These are phyloP conservation scores for Cetonia aurata DNA, from an alignment of 2,888 invertebrate species.

Conservation along the genomic window DNA sequence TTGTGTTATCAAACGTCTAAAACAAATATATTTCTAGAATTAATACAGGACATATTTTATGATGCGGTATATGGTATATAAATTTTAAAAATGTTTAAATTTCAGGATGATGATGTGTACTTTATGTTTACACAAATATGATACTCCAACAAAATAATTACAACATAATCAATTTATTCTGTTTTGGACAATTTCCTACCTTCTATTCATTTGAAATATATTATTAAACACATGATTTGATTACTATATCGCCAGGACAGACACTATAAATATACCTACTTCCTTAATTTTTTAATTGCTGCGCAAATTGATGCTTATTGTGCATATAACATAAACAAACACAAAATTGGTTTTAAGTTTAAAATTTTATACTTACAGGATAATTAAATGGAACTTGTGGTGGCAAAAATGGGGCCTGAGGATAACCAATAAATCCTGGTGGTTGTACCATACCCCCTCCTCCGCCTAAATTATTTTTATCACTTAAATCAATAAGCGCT, in stretches of 20 bases:
- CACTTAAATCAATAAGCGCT: constrained; percentile 76
- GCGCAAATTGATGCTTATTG: background rate
- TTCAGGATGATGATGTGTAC: no score
- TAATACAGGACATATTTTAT: background rate
- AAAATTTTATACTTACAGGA: constrained; percentile 66
- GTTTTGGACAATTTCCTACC: no score
- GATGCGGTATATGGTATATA: no score
- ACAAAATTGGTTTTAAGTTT: background rate
- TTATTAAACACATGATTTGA: no score
- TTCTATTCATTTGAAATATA: no score
- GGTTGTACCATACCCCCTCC: constrained; percentile 75
- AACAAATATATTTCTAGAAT: constrained; percentile 13
- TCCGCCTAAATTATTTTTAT: constrained; percentile 73
- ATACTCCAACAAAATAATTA: no score
- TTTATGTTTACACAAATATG: no score
- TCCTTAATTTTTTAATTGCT: no score
- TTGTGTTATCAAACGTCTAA: constrained; percentile 51
- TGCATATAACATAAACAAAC: background rate
- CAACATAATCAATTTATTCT: no score
- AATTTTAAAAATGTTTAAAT: no score
- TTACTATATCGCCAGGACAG: no score
- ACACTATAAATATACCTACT: no score
- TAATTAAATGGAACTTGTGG: constrained; percentile 76
- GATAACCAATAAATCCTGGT: constrained; percentile 86
- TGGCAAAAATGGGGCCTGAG: constrained; percentile 77